Evolutionary conservation across 2,113 vertebrate genomes (phyloP).

Genomic region (Epinephelus fuscoguttatus): DNA sequence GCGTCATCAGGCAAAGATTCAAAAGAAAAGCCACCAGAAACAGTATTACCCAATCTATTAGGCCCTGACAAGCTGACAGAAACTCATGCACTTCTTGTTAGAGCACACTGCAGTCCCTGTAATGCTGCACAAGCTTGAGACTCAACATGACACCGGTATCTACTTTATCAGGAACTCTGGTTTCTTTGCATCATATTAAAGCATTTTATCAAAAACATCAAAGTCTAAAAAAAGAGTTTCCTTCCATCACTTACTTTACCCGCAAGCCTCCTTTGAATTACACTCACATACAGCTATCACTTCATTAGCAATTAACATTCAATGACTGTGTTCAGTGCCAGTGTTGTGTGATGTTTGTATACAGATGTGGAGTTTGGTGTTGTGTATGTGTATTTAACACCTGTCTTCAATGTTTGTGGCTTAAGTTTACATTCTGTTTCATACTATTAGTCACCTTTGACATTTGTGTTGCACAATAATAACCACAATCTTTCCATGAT

Average conservation of each 20-base stretch:
- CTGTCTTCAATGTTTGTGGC: not conserved
- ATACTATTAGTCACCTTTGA: conserved; percentile 3
- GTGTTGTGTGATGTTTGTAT: not conserved
- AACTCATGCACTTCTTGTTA: not conserved
- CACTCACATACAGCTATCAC: not conserved
- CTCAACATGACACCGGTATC: not conserved
- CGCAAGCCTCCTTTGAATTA: not conserved
- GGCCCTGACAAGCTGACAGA: not conserved
- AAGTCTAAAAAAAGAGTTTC: not conserved
- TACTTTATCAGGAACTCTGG: conserved; percentile 3
- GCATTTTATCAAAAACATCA: not conserved
- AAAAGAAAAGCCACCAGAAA: not conserved
- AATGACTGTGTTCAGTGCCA: not conserved
- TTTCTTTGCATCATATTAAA: not conserved
- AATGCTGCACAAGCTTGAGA: not conserved
- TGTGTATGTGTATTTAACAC: not conserved
- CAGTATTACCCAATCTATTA: not conserved
- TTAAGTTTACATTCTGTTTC: not conserved
- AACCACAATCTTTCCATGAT: not conserved
- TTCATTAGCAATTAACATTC: not conserved
- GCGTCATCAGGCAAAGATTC: not conserved
- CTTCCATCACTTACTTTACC: not conserved
- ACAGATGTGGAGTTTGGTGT: too few relatives aligned
- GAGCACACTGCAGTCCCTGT: not conserved
- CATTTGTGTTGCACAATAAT: not conserved